A percentile compares a stretch with the other conserved stretches of the same genome.
Evolutionary conservation across 2,888 invertebrate genomes (phyloP).

Genomic region (Acanthosoma haemorrhoidale): DNA sequence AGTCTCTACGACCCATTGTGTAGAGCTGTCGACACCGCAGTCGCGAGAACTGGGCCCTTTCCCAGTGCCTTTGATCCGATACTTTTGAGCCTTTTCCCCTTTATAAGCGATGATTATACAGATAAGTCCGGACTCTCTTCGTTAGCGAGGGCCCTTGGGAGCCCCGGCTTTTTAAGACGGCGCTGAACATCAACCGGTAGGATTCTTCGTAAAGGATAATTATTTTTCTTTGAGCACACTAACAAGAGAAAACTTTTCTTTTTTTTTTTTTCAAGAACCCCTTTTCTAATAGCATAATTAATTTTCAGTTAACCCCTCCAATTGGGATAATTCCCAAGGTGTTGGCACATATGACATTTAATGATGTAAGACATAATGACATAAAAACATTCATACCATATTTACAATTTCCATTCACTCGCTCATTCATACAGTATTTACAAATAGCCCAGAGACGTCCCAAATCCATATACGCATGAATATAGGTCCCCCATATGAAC

Average conservation of each 20-base stretch:
- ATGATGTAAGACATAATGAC: too few species aligned
- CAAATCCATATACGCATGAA: too few species aligned
- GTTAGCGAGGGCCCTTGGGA: not conserved
- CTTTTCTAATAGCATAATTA: too few species aligned
- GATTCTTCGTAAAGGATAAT: not conserved
- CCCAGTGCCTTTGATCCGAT: not conserved
- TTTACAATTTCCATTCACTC: too few species aligned
- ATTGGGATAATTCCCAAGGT: too few species aligned
- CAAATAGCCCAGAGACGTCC: too few species aligned
- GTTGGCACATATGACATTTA: too few species aligned
- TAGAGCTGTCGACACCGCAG: not conserved
- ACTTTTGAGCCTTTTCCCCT: conserved; percentile 9
- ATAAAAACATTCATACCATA: too few species aligned
- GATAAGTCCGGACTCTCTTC: conserved; percentile 26
- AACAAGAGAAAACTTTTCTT: not conserved
- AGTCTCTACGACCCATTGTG: conserved; percentile 1
- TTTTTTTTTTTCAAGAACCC: not conserved
- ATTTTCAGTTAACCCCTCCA: too few species aligned
- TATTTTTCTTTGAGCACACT: conserved; percentile 3
- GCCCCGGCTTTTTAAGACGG: not conserved
- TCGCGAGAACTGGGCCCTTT: not conserved
- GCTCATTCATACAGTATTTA: too few species aligned
- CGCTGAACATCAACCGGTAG: too few species aligned
- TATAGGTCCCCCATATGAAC: too few species aligned
- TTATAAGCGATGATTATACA: not conserved